A percentile compares a stretch with the other conserved stretches of the same genome.
Conservation (phyloP, 2,113 vertebrate species). For the Cettia cetti region DNA sequence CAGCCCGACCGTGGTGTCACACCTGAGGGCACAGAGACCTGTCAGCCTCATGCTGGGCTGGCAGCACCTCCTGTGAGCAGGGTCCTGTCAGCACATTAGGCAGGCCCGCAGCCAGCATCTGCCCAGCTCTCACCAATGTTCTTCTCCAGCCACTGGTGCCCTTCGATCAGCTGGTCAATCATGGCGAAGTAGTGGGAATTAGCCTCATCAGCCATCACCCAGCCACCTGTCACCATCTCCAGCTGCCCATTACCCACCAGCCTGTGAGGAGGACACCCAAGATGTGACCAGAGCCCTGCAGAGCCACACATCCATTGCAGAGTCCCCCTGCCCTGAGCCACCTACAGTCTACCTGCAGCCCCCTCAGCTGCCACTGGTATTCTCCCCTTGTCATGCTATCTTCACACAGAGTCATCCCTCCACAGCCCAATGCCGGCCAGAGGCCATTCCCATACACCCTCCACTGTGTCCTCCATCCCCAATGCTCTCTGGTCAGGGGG, state of each 20-base stretch:
- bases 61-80: not conserved
- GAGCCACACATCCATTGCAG: not conserved
- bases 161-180: constrained; percentile 97
- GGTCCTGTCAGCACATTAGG: not conserved
- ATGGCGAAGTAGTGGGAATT: constrained; percentile 95
- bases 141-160: constrained; percentile 96
- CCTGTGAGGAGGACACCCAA: constrained; percentile 1
- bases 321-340: not conserved
- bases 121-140: constrained; percentile 82
- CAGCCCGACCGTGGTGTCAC: constrained; percentile 85
- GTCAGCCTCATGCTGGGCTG: rapidly evolving
- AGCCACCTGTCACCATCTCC: constrained; percentile 94
- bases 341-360: not conserved
- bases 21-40: constrained; percentile 62
- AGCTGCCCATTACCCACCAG: constrained; percentile 86
- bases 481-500: rapidly evolving
- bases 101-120: not conserved
- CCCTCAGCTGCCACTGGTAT: not conserved
- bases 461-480: not conserved
- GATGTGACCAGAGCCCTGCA: not conserved
- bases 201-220: constrained; percentile 98
- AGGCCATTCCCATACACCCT: not conserved
- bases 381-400: not conserved
- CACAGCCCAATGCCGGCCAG: not conserved
- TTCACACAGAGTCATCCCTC: rapidly evolving